Evolutionary conservation across 2,113 vertebrate species (phyloP), one percentile per base, ranked within the genome.

Genomic region (Rhadina sibilatrix): DNA sequence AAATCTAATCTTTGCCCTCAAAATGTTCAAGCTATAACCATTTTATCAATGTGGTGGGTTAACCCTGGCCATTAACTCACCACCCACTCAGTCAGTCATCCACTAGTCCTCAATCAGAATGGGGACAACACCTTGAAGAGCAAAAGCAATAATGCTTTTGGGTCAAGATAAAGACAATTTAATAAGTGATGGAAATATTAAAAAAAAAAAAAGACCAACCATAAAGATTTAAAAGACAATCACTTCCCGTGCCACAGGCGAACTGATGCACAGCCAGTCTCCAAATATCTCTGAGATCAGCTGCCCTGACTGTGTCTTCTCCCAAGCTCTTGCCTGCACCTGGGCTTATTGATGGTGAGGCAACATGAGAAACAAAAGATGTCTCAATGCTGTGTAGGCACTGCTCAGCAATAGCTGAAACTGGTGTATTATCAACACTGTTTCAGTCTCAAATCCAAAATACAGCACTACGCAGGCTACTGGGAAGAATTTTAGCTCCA

Each of bases 391-490:
- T 64, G 35, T 49, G 23, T 3, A 57, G 22, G 15, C 28, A 21
- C 12, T 38, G 18, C 30, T 52, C 28, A 82, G 28, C 19, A 52
- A 10, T 30, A 59, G 37, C 33, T 60, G 60, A 52, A 82, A n/a
- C 33, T 59, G 38, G 10, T 38, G 12, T 38, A 24, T n/a, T 60
- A 53, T 12, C 33, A n/a, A 28, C 22, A n/a, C 19, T 57, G 5
- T 57, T 72, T 44, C 31, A 24, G 60, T 53, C 37, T 89, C 30
- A 52, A 30, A 89, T 47, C 5, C 31, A 42, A 65, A 91, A 71
- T 35, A 22, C 3, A 24, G 61, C 22, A n/a, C 15, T 15, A 1
- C 38, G 52, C 0, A 1, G 19, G 19, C 28, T 6, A 3, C 38
- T 68, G 7, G 76, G 52, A 82, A 66, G 38, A 82, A 63, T 13